Evolutionary conservation across 2,797 vertebrate species (phyloP).

Genomic region (Borostomias antarcticus): DNA sequence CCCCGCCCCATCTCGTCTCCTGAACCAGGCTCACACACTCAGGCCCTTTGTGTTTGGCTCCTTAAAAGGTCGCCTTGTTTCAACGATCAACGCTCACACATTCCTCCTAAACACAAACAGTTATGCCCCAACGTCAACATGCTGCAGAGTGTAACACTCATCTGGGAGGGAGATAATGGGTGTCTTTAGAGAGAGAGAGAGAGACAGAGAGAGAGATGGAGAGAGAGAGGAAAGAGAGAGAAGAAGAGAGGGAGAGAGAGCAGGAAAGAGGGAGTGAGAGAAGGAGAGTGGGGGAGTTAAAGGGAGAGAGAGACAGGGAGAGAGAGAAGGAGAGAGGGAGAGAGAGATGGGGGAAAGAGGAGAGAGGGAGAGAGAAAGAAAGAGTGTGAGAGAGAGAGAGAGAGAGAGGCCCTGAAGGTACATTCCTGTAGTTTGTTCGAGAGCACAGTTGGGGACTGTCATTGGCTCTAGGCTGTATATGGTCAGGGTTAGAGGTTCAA

Average conservation of each 20-base stretch:
- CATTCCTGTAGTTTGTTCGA: slow-evolving; percentile 45
- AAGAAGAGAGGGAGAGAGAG: too few species aligned
- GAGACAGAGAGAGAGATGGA: background rate
- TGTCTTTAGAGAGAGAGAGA: background rate
- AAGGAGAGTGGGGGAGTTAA: too few species aligned
- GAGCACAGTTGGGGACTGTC: slow-evolving; percentile 21
- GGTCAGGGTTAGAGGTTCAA: slow-evolving; percentile 67
- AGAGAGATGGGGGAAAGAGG: too few species aligned
- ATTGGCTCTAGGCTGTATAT: slow-evolving; percentile 50
- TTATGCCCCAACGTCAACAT: slow-evolving; percentile 6
- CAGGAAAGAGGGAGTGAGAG: too few species aligned
- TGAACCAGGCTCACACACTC: slow-evolving; percentile 16
- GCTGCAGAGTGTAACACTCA: background rate
- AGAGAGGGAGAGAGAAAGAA: too few species aligned
- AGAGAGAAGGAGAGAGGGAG: background rate
- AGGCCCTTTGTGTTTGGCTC: slow-evolving; percentile 42
- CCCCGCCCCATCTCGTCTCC: background rate
- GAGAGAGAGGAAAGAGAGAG: too few species aligned
- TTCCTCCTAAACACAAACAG: slow-evolving; percentile 13
- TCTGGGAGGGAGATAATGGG: slow-evolving; percentile 42
- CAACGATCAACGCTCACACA: background rate
- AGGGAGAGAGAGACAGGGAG: background rate
- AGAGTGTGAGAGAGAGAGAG: too few species aligned
- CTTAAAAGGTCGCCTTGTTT: slow-evolving; percentile 61
- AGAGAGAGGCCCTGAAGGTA: slow-evolving; percentile 18